These are phyloP conservation scores for Cyanoliseus patagonus DNA, from an alignment of 2,113 vertebrate genomes.

Conservation along the genomic window DNA sequence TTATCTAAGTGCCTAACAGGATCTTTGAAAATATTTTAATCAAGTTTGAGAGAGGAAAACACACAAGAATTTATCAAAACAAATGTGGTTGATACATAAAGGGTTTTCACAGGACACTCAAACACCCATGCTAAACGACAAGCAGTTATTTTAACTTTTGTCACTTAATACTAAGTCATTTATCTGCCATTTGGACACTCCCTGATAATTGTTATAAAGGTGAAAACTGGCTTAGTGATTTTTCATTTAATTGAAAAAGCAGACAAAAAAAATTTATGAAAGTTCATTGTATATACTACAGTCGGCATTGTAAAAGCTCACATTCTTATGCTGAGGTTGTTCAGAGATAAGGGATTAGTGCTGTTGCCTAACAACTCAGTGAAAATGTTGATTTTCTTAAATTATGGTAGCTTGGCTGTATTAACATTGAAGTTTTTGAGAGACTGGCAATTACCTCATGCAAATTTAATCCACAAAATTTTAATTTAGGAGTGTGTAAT, in stretches of 20 bases:
- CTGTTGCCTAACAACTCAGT: background rate
- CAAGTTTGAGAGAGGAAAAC: background rate
- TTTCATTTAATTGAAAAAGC: background rate
- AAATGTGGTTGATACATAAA: background rate
- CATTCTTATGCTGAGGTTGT: background rate
- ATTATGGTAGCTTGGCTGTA: background rate
- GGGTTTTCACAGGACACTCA: background rate
- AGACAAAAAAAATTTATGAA: background rate
- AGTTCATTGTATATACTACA: background rate
- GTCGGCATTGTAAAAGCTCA: background rate
- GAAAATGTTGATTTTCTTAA: background rate
- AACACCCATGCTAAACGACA: background rate
- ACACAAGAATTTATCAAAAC: background rate
- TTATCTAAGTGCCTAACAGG: background rate
- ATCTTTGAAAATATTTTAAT: constrained; percentile 26
- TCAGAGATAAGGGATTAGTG: background rate
- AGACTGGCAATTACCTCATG: too few species aligned
- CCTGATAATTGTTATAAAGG: background rate
- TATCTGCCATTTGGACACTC: background rate
- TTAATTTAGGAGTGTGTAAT: too few species aligned
- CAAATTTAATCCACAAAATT: too few species aligned
- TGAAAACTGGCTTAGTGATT: background rate
- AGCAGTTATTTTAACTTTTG: background rate
- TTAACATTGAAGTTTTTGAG: background rate
- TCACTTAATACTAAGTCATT: background rate